A percentile compares a stretch with the other conserved stretches of the same genome.
These are phyloP conservation scores for Lophura nycthemera DNA, from an alignment of 2,113 vertebrate genomes.

Conservation along the genomic window DNA sequence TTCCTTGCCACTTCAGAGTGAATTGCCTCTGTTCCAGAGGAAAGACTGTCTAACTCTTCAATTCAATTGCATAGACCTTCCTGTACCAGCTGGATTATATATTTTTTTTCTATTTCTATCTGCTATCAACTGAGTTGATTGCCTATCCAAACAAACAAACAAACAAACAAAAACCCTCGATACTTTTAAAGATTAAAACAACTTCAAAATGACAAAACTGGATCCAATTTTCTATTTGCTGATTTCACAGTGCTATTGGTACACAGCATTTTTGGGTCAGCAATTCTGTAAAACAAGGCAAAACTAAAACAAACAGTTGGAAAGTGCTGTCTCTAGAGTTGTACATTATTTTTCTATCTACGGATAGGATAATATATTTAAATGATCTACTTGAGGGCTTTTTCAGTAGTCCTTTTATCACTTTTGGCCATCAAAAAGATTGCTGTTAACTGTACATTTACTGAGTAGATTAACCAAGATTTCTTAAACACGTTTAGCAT, in stretches of 20 bases:
- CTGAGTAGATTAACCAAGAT: neutral
- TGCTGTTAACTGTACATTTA: neutral
- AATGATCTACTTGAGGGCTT: neutral
- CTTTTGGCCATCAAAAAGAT: neutral
- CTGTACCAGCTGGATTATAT: neutral
- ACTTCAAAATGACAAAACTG: neutral
- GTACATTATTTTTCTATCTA: neutral
- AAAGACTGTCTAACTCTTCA: neutral
- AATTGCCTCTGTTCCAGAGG: neutral
- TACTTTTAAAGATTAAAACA: accelerated
- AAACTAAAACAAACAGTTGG: neutral
- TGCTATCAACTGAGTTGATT: neutral
- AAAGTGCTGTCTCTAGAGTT: neutral
- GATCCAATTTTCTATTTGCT: neutral
- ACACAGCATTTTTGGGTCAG: neutral
- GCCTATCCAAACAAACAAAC: neutral
- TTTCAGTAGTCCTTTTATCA: neutral
- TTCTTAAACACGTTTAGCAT: neutral
- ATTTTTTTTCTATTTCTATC: accelerated
- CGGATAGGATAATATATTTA: neutral
- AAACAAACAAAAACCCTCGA: no score
- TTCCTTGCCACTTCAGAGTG: neutral
- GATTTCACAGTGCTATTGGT: accelerated
- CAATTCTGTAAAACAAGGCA: neutral
- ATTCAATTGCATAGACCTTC: neutral